Conservation (phyloP, 2,113 vertebrate species). For the Saccopteryx bilineata region DNA sequence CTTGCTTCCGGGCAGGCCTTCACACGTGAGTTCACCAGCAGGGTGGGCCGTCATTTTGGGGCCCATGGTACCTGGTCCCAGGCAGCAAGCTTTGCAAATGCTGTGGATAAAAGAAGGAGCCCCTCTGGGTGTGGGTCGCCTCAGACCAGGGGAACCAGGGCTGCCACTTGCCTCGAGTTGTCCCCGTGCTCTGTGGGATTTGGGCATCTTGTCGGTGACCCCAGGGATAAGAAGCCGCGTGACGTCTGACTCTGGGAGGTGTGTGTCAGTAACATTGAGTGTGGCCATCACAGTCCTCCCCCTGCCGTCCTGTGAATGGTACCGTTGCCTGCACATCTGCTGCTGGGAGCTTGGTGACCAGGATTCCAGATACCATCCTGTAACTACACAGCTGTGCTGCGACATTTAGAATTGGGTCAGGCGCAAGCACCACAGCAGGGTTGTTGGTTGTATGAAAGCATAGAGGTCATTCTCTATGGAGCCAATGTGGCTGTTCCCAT, state of each 20-base stretch:
- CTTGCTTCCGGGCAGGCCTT: not conserved
- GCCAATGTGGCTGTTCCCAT: accelerated
- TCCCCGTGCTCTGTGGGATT: not conserved
- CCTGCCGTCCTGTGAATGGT: not conserved
- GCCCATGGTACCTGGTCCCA: too few species aligned
- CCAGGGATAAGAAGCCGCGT: accelerated
- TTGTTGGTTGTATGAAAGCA: not conserved
- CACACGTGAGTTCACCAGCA: accelerated
- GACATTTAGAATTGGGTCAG: not conserved
- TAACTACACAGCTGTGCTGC: accelerated
- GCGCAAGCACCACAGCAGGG: accelerated
- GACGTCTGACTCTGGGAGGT: not conserved
- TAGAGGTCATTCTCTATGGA: not conserved
- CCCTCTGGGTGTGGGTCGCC: not conserved
- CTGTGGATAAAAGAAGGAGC: not conserved
- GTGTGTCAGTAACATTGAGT: accelerated
- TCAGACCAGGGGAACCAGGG: not conserved
- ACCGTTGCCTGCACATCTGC: not conserved
- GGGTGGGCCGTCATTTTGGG: accelerated
- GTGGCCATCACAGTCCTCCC: not conserved
- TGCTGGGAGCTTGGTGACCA: not conserved
- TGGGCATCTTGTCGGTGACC: not conserved
- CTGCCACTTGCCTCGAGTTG: not conserved
- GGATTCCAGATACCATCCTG: not conserved
- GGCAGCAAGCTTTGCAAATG: not conserved